These are phyloP conservation scores for Linyphia triangularis DNA, from an alignment of 2,888 invertebrate species.

Conservation along the genomic window DNA sequence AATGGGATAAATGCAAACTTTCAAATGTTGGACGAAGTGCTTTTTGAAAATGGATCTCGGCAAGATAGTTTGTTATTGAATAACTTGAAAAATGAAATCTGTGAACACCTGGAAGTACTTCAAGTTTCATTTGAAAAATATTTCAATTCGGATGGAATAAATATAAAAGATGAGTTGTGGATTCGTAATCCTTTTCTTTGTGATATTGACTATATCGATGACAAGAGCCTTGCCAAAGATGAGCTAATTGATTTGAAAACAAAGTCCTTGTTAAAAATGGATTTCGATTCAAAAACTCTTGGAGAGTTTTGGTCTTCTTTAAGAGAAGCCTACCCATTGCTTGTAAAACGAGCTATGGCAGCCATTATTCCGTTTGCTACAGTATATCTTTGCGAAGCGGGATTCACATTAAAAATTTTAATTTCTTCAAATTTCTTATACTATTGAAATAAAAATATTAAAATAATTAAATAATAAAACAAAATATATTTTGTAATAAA, in stretches of 20 bases:
- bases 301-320: too few species aligned
- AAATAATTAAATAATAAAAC: conserved; percentile 44
- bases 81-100: too few species aligned
- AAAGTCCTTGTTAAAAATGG: conserved; percentile 59
- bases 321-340: conserved; percentile 61
- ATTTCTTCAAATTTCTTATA: too few species aligned
- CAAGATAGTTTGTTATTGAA: conserved; percentile 48
- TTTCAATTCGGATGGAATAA: conserved; percentile 32
- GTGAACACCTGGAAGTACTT: too few species aligned
- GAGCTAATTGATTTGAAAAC: conserved; percentile 60
- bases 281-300: too few species aligned
- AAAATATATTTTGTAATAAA: conserved; percentile 40
- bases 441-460: conserved; percentile 43
- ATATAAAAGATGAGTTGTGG: conserved; percentile 56
- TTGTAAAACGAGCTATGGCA: conserved; percentile 62
- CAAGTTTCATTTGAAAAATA: too few species aligned
- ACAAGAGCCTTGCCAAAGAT: conserved; percentile 59
- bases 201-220: conserved; percentile 59
- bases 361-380: conserved; percentile 66
- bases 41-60: conserved; percentile 56
- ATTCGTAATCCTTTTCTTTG: conserved; percentile 63
- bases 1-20: conserved; percentile 59
- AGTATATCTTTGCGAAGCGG: conserved; percentile 62
- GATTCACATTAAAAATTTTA: too few species aligned
- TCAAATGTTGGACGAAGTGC: conserved; percentile 60